Evolutionary conservation across 2,797 vertebrate genomes (phyloP).

Genomic region (Macropodus opercularis): DNA sequence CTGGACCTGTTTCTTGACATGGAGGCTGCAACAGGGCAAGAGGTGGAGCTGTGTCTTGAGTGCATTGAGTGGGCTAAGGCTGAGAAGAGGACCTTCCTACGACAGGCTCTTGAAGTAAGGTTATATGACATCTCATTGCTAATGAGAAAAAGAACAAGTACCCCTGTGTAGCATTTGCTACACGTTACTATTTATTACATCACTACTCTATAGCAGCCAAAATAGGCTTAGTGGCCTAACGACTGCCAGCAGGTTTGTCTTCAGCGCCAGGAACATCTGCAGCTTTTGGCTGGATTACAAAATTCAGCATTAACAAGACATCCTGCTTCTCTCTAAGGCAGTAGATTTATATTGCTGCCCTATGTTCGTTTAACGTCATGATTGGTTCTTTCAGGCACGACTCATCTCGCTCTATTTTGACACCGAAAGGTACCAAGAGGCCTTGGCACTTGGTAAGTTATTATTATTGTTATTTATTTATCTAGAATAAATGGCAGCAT

Average conservation of each 20-base stretch:
- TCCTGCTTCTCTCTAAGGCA: too few relatives aligned
- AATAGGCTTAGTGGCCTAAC: neutral
- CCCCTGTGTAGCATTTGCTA: neutral
- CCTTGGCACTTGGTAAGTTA: slow-evolving; percentile 93
- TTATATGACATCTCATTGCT: neutral
- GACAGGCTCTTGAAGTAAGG: slow-evolving; percentile 96
- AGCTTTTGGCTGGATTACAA: slow-evolving; percentile 19
- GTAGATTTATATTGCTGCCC: neutral
- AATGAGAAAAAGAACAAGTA: neutral
- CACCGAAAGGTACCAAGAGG: slow-evolving; percentile 98
- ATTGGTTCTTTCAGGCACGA: slow-evolving; percentile 84
- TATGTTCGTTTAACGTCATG: slow-evolving; percentile 22
- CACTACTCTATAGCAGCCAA: slow-evolving; percentile 7
- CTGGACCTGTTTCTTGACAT: slow-evolving; percentile 98
- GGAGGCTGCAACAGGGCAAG: slow-evolving; percentile 98
- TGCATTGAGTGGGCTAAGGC: slow-evolving; percentile 99
- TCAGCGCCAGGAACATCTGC: slow-evolving; percentile 13
- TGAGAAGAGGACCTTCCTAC: slow-evolving; percentile 98
- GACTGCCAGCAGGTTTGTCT: slow-evolving; percentile 7
- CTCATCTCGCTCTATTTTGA: slow-evolving; percentile 98
- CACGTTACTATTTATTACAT: neutral
- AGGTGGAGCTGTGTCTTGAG: slow-evolving; percentile 97
- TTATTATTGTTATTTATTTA: too few relatives aligned
- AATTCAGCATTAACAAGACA: slow-evolving; percentile 8
- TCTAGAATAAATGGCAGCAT: too few relatives aligned